Conservation (phyloP, 2,797 vertebrate genomes). For the Gymnocypris eckloni region DNA sequence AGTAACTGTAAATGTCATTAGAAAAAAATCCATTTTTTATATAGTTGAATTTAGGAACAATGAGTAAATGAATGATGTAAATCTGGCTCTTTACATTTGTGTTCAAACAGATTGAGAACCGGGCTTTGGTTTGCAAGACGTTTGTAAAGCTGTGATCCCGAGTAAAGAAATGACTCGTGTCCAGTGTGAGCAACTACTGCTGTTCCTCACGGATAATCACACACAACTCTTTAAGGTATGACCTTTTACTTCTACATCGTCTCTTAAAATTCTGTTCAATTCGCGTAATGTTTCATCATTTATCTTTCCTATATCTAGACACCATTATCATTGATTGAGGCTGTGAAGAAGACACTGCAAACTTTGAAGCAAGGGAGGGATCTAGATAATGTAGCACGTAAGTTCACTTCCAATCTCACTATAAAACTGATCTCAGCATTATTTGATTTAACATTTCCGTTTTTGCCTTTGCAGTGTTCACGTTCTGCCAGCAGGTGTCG, state of each 20-base stretch:
- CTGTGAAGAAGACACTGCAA: constrained; percentile 80
- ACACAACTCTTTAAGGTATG: constrained; percentile 83
- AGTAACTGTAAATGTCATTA: neutral
- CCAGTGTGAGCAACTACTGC: constrained; percentile 76
- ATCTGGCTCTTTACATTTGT: neutral
- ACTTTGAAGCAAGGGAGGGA: constrained; percentile 81
- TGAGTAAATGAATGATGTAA: neutral
- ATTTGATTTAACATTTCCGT: neutral
- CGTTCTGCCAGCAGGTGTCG: constrained; percentile 84
- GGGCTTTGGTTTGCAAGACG: constrained; percentile 77
- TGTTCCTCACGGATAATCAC: constrained; percentile 83
- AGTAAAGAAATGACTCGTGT: constrained; percentile 76
- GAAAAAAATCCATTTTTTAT: too few species aligned
- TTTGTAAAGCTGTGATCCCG: constrained; percentile 84
- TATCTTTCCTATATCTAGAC: constrained; percentile 69
- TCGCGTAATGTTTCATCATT: neutral
- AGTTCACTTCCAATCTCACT: constrained; percentile 11
- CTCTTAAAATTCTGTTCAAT: neutral
- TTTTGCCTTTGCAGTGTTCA: constrained; percentile 78
- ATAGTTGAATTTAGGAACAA: neutral
- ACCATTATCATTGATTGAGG: constrained; percentile 79
- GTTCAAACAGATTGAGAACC: constrained; percentile 79
- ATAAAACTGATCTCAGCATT: neutral
- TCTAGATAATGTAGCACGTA: constrained; percentile 79
- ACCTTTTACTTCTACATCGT: neutral